Percentiles rank a stretch among this genome's conserved stretches.
phyloP scores from a whole-genome alignment of 2,113 vertebrate genomes.

The Sander lucioperca region DNA sequence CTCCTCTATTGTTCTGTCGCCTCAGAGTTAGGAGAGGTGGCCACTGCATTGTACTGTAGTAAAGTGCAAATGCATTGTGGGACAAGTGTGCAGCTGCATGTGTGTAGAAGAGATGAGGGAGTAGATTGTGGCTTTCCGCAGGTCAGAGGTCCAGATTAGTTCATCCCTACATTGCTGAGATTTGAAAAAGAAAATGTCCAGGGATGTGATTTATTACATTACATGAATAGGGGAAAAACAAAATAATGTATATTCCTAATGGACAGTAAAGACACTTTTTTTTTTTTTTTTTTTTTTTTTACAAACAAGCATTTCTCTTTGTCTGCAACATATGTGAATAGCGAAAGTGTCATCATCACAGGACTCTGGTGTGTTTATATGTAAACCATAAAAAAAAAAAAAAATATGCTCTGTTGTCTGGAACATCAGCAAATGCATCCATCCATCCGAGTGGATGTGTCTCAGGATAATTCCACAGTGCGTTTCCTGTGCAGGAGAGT shows the following conservation, averaged over 20 bases:
- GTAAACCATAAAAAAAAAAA: slow-evolving; percentile 56
- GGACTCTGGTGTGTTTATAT: slow-evolving; percentile 46
- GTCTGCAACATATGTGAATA: slow-evolving; percentile 30
- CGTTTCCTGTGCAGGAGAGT: slow-evolving; percentile 62
- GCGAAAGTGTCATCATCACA: slow-evolving; percentile 31
- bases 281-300: background rate
- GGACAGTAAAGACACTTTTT: slow-evolving; percentile 9
- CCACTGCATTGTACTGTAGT: slow-evolving; percentile 37
- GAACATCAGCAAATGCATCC: slow-evolving; percentile 74
- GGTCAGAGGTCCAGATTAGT: slow-evolving; percentile 41
- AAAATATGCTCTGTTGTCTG: slow-evolving; percentile 66
- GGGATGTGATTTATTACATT: slow-evolving; percentile 37
- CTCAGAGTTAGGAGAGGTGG: slow-evolving; percentile 41
- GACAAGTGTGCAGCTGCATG: slow-evolving; percentile 55
- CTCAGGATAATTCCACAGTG: slow-evolving; percentile 71
- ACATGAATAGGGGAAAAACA: slow-evolving; percentile 27
- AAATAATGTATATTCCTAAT: slow-evolving; percentile 36
- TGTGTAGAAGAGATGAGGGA: slow-evolving; percentile 14
- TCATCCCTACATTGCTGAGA: slow-evolving; percentile 34
- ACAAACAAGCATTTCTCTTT: slow-evolving; percentile 46
- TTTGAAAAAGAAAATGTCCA: background rate
- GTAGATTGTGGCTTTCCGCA: slow-evolving; percentile 10
- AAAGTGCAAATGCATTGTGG: slow-evolving; percentile 55
- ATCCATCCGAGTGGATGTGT: slow-evolving; percentile 72
- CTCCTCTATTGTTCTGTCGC: slow-evolving; percentile 57